Evolutionary conservation across 2,113 vertebrate genomes (phyloP).

Genomic region (Machaerirhynchus nigripectus): DNA sequence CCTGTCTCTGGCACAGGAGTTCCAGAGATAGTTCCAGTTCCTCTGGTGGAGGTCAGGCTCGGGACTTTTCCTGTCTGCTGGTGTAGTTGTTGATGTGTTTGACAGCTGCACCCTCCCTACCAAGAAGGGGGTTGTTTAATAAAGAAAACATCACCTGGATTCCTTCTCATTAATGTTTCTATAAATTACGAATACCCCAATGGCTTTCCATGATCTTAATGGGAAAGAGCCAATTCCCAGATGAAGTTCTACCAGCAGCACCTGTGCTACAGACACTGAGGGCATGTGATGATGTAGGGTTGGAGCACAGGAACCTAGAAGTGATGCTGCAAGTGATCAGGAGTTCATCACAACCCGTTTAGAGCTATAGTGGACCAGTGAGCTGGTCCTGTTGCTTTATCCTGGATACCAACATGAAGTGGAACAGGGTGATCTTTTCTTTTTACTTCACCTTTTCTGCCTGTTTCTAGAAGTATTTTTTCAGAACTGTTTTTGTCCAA

Average conservation of each 20-base stretch:
- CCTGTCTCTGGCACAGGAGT: not conserved
- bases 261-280: not conserved
- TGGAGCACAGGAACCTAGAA: not conserved
- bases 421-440: not conserved
- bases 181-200: fast-evolving
- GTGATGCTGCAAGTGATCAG: not conserved
- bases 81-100: not conserved
- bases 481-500: not conserved
- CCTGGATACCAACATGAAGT: not conserved
- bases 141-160: not conserved
- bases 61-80: not conserved
- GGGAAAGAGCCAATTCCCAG: not conserved
- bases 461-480: not conserved
- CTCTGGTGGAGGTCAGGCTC: not conserved
- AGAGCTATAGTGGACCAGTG: not conserved
- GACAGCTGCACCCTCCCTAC: not conserved
- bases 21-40: not conserved
- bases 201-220: not conserved
- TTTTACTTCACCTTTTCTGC: not conserved
- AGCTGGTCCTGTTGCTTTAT: not conserved
- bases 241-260: not conserved
- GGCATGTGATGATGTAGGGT: not conserved
- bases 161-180: not conserved
- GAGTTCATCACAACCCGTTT: not conserved
- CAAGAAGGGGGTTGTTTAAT: not conserved